Conservation (phyloP, 2,113 vertebrate genomes). For the Siphamia tubifer region DNA sequence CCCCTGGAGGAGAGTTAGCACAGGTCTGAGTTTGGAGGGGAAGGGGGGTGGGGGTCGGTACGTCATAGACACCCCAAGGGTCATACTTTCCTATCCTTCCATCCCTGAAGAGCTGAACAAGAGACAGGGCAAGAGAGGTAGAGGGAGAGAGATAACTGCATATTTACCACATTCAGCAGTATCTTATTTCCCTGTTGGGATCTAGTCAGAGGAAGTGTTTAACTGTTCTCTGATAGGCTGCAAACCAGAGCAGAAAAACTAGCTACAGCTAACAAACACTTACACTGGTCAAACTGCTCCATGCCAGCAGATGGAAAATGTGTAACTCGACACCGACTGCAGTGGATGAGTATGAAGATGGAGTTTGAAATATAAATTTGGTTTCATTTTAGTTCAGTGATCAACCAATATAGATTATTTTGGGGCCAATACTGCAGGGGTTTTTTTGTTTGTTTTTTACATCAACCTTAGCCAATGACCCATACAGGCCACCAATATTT, state of each 20-base stretch:
- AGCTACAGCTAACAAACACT: conserved; percentile 50
- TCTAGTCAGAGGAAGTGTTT: conserved; percentile 65
- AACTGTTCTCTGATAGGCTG: conserved; percentile 63
- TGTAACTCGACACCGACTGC: not conserved
- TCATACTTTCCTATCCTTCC: conserved; percentile 61
- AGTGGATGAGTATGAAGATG: not conserved
- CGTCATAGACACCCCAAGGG: conserved; percentile 66
- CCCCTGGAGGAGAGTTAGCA: conserved; percentile 65
- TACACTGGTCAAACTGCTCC: not conserved
- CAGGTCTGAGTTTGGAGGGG: conserved; percentile 37
- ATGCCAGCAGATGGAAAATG: not conserved
- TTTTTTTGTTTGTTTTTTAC: too few relatives aligned
- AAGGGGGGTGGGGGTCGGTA: not conserved
- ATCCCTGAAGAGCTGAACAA: conserved; percentile 60
- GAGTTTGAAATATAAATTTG: too few relatives aligned
- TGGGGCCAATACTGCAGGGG: too few relatives aligned
- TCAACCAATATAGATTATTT: too few relatives aligned
- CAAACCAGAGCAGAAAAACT: conserved; percentile 47
- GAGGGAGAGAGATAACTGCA: conserved; percentile 55
- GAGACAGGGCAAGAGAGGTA: conserved; percentile 40
- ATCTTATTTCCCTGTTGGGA: conserved; percentile 66
- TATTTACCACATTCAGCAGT: conserved; percentile 73
- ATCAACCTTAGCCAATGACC: too few relatives aligned
- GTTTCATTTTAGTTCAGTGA: too few relatives aligned
- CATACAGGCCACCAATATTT: too few relatives aligned